Conservation (phyloP, 2,888 invertebrate species). For the Alsophila aescularia region DNA sequence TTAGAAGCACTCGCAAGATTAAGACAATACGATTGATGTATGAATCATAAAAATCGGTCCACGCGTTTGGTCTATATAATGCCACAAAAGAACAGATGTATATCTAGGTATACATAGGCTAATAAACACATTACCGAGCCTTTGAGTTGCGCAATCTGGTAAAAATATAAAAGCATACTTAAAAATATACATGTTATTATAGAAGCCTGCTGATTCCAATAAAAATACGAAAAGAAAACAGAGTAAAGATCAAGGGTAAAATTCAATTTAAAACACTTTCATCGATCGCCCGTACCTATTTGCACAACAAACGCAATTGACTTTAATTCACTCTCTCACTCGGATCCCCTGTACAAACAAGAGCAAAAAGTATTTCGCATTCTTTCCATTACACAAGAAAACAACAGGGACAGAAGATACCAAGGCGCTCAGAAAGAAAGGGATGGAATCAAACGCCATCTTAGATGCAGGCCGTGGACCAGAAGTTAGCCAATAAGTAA, state of each 20-base stretch:
- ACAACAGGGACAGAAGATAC: slow-evolving; percentile 58
- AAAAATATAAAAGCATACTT: no score
- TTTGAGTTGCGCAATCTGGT: no score
- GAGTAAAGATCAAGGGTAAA: slow-evolving; percentile 26
- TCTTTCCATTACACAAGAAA: slow-evolving; percentile 76
- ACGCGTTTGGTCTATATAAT: no score
- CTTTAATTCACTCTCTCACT: slow-evolving; percentile 59
- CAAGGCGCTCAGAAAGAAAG: slow-evolving; percentile 46
- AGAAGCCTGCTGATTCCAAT: slow-evolving; percentile 8
- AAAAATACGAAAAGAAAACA: slow-evolving; percentile 16
- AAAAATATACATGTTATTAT: no score
- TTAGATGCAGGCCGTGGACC: slow-evolving; percentile 82
- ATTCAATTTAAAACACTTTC: slow-evolving; percentile 35
- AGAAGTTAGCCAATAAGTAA: slow-evolving; percentile 80
- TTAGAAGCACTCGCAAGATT: no score
- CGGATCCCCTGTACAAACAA: slow-evolving; percentile 69
- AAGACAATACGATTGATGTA: no score
- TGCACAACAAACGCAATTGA: slow-evolving; percentile 72
- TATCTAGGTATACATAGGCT: no score
- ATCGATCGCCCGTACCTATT: slow-evolving; percentile 69
- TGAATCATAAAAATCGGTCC: no score
- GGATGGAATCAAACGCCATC: slow-evolving; percentile 73
- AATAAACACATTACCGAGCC: no score
- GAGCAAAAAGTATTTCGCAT: slow-evolving; percentile 66
- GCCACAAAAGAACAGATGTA: no score